These are phyloP conservation scores for Orientallactaga bullata DNA, from an alignment of 2,113 vertebrate species.

Conservation along the genomic window DNA sequence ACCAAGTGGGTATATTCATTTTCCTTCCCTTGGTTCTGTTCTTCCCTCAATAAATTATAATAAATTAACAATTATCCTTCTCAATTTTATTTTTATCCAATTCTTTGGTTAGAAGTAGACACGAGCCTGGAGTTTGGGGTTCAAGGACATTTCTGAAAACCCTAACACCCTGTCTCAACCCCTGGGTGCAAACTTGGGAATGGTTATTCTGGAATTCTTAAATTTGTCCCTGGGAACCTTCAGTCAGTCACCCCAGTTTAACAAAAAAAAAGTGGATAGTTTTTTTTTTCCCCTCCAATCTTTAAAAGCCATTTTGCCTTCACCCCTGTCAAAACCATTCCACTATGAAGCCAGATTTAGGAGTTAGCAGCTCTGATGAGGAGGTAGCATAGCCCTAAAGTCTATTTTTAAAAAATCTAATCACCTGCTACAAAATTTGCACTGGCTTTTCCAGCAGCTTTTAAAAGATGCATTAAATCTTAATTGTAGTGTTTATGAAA, in stretches of 20 bases:
- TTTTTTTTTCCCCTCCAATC: neutral
- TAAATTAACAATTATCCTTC: too few species aligned
- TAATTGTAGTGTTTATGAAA: slow-evolving; percentile 67
- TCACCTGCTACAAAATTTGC: slow-evolving; percentile 40
- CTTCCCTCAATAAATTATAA: too few species aligned
- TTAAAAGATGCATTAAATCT: slow-evolving; percentile 59
- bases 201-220: neutral
- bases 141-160: too few species aligned
- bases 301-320: neutral
- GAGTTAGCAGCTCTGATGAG: slow-evolving; percentile 37
- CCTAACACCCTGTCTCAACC: too few species aligned
- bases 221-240: too few species aligned
- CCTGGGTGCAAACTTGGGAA: neutral
- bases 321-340: slow-evolving; percentile 36
- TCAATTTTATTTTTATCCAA: too few species aligned
- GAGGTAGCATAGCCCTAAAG: neutral
- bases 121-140: too few species aligned
- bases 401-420: slow-evolving; percentile 71
- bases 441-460: slow-evolving; percentile 50
- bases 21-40: too few species aligned
- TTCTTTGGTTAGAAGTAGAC: too few species aligned
- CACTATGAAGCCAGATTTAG: neutral
- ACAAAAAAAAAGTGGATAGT: too few species aligned
- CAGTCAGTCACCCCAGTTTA: neutral
- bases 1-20: too few species aligned